Conservation (phyloP, 1,140 invertebrate species). For the Heliconius melpomene region DNA sequence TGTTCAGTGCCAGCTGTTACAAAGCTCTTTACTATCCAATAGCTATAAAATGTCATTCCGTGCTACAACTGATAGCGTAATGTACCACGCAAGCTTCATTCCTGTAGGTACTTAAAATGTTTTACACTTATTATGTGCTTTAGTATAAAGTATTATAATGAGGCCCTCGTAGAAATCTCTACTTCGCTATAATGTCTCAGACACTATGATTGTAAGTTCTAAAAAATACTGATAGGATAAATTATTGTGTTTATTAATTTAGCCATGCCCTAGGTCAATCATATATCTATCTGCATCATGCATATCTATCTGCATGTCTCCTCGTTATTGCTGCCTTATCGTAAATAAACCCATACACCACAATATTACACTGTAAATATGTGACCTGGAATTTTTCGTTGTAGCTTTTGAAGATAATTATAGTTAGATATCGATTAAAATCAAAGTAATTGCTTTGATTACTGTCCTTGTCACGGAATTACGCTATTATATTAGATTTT, state of each 20-base stretch:
- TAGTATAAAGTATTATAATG: not conserved
- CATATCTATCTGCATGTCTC: too few species aligned
- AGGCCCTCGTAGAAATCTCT: not conserved
- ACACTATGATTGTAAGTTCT: not conserved
- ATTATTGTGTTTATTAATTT: not conserved
- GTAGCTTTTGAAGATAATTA: not conserved
- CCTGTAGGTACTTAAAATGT: not conserved
- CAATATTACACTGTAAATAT: too few species aligned
- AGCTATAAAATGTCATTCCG: constrained; percentile 4
- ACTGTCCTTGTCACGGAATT: not conserved
- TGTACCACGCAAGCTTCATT: not conserved
- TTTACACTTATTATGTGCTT: not conserved
- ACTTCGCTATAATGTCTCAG: too few species aligned
- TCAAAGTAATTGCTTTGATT: not conserved
- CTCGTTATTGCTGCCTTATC: too few species aligned
- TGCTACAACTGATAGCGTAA: constrained; percentile 8
- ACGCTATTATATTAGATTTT: not conserved
- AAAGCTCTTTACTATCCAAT: not conserved
- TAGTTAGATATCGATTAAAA: not conserved
- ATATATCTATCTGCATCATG: too few species aligned
- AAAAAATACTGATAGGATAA: not conserved
- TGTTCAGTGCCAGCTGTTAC: not conserved
- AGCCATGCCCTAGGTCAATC: not conserved
- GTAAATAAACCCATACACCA: too few species aligned
- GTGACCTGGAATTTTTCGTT: not conserved